phyloP scores from a whole-genome alignment of 2,113 vertebrate species.

The Podiceps cristatus region DNA sequence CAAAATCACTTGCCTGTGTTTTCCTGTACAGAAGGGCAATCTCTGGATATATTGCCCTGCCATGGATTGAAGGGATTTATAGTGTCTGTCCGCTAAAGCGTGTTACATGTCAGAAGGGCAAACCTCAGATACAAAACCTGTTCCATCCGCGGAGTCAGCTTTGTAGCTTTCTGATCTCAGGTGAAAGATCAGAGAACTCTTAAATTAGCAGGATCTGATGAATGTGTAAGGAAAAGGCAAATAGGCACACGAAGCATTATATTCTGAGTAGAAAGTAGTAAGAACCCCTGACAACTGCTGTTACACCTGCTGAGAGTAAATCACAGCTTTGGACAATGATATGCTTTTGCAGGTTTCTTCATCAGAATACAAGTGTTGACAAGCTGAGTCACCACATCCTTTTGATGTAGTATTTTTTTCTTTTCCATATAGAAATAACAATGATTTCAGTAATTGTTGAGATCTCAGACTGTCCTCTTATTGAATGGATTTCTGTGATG shows the following conservation, averaged over 20 bases:
- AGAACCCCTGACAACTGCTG: neutral
- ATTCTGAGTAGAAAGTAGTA: neutral
- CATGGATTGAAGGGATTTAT: neutral
- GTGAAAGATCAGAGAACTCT: neutral
- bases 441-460: neutral
- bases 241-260: neutral
- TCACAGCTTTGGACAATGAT: neutral
- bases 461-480: neutral
- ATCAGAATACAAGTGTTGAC: neutral
- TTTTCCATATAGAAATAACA: neutral
- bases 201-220: neutral
- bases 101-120: neutral
- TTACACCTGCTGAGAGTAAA: neutral
- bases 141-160: neutral
- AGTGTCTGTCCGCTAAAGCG: neutral
- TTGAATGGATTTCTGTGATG: neutral
- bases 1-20: neutral
- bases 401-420: neutral
- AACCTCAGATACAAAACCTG: neutral
- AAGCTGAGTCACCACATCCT: neutral
- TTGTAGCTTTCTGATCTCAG: neutral
- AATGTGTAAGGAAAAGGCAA: neutral
- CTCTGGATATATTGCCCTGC: neutral
- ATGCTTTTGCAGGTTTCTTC: neutral
- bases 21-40: neutral